Conservation (phyloP, 2,113 vertebrate genomes). For the Onychorhynchus coronatus region DNA sequence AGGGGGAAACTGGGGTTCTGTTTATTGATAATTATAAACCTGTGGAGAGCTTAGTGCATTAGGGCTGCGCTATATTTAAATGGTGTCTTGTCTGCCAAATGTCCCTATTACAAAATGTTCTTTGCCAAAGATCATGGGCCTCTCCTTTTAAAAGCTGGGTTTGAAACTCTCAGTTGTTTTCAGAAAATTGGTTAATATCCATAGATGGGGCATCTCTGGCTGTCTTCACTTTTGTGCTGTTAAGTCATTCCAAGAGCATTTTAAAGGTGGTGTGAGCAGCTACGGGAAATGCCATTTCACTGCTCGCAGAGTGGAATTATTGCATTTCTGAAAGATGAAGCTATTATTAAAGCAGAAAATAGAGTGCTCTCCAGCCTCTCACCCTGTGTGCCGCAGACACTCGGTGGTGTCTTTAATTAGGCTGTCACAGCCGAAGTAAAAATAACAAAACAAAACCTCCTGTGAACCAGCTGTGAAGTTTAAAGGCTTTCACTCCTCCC, state of each 20-base stretch:
- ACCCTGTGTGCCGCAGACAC: neutral
- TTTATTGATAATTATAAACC: neutral
- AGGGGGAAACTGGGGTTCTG: neutral
- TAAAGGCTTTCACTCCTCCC: neutral
- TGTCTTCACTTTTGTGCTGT: neutral
- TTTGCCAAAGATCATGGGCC: neutral
- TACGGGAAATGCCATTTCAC: neutral
- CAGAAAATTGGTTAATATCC: neutral
- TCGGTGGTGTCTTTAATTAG: neutral
- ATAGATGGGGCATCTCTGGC: neutral
- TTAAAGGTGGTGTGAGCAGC: neutral
- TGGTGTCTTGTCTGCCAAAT: neutral
- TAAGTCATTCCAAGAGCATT: neutral
- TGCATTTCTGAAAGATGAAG: neutral
- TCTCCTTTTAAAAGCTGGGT: neutral
- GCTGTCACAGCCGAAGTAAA: neutral
- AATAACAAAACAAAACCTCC: neutral
- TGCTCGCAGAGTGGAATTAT: neutral
- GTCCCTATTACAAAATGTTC: neutral
- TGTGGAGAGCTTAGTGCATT: neutral
- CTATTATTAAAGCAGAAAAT: neutral
- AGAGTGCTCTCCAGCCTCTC: neutral
- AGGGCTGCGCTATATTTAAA: slow-evolving; percentile 10
- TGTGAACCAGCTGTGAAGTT: neutral
- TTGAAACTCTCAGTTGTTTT: neutral